Evolutionary conservation across 1,140 invertebrate species (phyloP).

Genomic region (Aphelenchoides besseyi): DNA sequence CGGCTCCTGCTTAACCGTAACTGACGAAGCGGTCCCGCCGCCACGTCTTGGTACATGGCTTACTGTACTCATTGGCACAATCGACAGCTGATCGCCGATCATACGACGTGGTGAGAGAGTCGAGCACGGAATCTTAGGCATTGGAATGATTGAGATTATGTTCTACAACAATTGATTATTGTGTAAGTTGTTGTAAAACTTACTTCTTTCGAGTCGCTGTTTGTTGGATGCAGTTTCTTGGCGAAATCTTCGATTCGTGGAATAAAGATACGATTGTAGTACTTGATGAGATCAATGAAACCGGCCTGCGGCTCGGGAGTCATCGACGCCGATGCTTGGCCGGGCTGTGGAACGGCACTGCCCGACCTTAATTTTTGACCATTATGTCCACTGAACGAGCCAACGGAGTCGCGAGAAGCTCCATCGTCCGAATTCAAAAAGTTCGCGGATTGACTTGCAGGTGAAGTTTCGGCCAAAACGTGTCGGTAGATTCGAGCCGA

Average conservation of each 20-base stretch:
- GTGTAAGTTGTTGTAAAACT: conserved; percentile 6
- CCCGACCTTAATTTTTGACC: conserved; percentile 24
- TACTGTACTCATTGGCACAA: conserved; percentile 33
- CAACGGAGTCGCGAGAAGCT: conserved; percentile 50
- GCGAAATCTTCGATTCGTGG: conserved; percentile 50
- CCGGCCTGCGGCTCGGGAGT: conserved; percentile 51
- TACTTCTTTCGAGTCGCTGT: conserved; percentile 46
- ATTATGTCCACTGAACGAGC: conserved; percentile 12
- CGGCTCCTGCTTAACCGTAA: not conserved
- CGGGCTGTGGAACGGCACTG: conserved; percentile 40
- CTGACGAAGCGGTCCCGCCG: not conserved
- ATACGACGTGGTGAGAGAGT: conserved; percentile 48
- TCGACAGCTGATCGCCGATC: conserved; percentile 39
- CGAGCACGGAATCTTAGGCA: conserved; percentile 41
- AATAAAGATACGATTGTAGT: conserved; percentile 56
- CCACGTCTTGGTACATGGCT: conserved; percentile 9
- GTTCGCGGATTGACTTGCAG: conserved; percentile 15
- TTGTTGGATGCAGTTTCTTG: conserved; percentile 45
- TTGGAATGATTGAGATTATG: conserved; percentile 26
- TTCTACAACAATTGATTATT: conserved; percentile 37
- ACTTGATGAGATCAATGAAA: conserved; percentile 51
- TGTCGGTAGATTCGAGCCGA: conserved; percentile 44
- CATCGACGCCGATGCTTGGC: conserved; percentile 26
- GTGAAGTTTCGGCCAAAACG: conserved; percentile 39
- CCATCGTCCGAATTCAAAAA: conserved; percentile 35